Conservation (phyloP, 2,113 vertebrate genomes). For the Podocnemis expansa region DNA sequence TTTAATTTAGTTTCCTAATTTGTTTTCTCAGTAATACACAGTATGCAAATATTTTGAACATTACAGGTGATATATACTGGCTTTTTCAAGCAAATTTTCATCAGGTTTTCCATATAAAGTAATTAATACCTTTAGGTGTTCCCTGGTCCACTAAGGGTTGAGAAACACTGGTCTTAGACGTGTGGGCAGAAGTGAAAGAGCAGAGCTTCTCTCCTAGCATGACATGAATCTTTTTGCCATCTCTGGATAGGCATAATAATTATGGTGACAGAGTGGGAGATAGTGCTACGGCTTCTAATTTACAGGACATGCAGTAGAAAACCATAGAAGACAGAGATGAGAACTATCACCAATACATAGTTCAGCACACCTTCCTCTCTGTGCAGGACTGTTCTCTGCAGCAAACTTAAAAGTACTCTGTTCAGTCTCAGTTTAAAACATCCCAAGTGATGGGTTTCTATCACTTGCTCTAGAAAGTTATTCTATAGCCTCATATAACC, state of each 20-base stretch:
- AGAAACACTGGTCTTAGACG: background rate
- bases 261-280: background rate
- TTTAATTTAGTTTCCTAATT: too few relatives aligned
- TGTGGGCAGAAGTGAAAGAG: background rate
- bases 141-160: too few relatives aligned
- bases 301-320: background rate
- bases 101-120: too few relatives aligned
- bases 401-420: background rate
- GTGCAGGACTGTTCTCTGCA: background rate
- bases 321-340: background rate
- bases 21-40: too few relatives aligned
- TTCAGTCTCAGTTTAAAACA: background rate
- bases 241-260: background rate
- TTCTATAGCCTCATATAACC: background rate
- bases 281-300: background rate
- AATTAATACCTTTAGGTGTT: too few relatives aligned
- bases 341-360: background rate
- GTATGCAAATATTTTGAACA: too few relatives aligned
- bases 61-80: too few relatives aligned
- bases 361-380: background rate
- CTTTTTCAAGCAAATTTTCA: too few relatives aligned
- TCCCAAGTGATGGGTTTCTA: background rate
- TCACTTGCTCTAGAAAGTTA: background rate
- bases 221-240: background rate
- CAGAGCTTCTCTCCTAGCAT: background rate